Evolutionary conservation across 2,113 vertebrate species (phyloP).

Genomic region (Micronisus gabar): DNA sequence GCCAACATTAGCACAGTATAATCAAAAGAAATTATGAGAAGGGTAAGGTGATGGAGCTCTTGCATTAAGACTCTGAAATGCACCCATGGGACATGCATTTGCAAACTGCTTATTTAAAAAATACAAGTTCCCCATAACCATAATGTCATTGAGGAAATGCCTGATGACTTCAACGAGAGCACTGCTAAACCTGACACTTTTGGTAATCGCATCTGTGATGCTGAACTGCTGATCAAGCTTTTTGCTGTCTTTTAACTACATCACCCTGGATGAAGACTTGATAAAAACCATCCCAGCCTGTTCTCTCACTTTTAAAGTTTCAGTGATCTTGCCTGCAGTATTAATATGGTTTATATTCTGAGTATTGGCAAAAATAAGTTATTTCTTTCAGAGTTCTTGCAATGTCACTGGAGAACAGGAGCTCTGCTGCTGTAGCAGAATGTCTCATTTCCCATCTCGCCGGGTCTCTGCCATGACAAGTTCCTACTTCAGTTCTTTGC

Average conservation of each 20-base stretch:
- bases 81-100: background rate
- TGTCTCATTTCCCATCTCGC: background rate
- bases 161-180: background rate
- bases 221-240: slow-evolving; percentile 13
- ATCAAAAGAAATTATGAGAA: background rate
- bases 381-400: background rate
- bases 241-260: background rate
- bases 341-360: background rate
- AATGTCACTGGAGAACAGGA: background rate
- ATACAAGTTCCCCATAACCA: background rate
- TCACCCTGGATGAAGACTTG: background rate
- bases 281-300: background rate
- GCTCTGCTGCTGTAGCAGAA: background rate
- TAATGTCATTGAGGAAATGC: background rate
- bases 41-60: background rate
- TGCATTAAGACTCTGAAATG: background rate
- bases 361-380: background rate
- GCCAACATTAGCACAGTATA: background rate
- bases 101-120: background rate
- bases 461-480: background rate
- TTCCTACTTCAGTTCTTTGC: background rate
- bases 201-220: background rate
- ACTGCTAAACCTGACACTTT: background rate
- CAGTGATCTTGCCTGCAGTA: background rate
- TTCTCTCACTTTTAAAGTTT: background rate